phyloP scores from a whole-genome alignment of 2,888 invertebrate species.

The Acleris emargana region DNA sequence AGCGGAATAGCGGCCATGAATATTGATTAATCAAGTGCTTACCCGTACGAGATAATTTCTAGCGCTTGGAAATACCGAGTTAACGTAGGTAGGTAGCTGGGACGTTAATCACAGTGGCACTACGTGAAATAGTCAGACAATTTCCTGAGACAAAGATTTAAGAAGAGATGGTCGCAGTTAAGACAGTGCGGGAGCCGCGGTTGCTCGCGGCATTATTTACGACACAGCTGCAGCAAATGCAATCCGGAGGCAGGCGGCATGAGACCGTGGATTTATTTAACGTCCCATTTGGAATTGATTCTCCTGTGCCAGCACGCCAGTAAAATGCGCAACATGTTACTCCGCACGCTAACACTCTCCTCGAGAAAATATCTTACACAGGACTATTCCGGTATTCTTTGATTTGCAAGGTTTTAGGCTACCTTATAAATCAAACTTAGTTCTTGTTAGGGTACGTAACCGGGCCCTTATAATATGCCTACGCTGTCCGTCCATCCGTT shows the following conservation, averaged over 20 bases:
- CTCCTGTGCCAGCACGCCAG: constrained; percentile 47
- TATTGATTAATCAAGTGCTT: constrained; percentile 34
- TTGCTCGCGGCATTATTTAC: constrained; percentile 52
- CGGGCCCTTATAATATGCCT: no score
- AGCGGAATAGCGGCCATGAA: constrained; percentile 28
- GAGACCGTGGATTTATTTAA: constrained; percentile 57
- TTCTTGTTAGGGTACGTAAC: no score
- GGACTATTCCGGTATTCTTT: constrained; percentile 11
- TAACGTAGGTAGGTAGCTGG: neutral
- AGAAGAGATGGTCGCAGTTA: constrained; percentile 33
- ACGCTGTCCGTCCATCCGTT: no score
- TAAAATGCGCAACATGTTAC: constrained; percentile 49
- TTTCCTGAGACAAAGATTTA: constrained; percentile 33
- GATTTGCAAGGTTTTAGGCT: constrained; percentile 2
- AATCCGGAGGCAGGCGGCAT: constrained; percentile 53
- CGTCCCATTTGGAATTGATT: constrained; percentile 54
- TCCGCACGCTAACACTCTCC: constrained; percentile 27
- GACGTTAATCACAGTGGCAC: constrained; percentile 5
- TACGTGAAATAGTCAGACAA: constrained; percentile 20
- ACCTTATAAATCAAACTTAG: no score
- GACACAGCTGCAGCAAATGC: constrained; percentile 57
- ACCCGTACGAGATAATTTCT: constrained; percentile 12
- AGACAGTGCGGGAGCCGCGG: constrained; percentile 40
- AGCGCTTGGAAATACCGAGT: neutral
- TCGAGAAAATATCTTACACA: constrained; percentile 7